Conservation (phyloP, 2,888 invertebrate species). For the Sabatieria punctata region DNA sequence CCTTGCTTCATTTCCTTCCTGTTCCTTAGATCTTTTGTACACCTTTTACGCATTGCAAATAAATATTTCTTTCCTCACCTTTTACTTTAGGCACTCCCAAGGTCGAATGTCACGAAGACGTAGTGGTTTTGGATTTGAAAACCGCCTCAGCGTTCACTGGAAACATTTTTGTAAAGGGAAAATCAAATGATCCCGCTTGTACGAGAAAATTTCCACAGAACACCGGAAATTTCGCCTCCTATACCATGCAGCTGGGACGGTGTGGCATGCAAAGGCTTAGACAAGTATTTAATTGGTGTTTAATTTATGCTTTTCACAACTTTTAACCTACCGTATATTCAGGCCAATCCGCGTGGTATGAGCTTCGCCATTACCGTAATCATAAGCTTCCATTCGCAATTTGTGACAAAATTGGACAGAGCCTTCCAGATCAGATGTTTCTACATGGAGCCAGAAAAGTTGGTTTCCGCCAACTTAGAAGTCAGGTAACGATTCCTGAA, state of each 20-base stretch:
- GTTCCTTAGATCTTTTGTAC: no score
- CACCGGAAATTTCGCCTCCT: conserved; percentile 22
- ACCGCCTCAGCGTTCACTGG: conserved; percentile 25
- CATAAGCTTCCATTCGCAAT: conserved; percentile 26
- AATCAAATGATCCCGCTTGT: conserved; percentile 26
- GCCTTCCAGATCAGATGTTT: conserved; percentile 28
- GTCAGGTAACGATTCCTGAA: conserved; percentile 19
- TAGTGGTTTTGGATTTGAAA: conserved; percentile 24
- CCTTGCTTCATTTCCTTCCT: no score
- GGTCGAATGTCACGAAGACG: conserved; percentile 27
- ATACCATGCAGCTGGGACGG: conserved; percentile 25
- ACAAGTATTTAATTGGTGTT: conserved; percentile 15
- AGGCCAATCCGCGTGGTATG: conserved; percentile 28
- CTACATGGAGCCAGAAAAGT: conserved; percentile 29
- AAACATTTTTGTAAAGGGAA: conserved; percentile 28
- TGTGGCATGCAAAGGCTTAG: conserved; percentile 29
- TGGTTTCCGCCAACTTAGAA: conserved; percentile 24
- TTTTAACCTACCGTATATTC: conserved; percentile 1
- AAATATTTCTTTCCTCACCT: no score
- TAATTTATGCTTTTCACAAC: not conserved
- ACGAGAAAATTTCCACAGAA: not conserved
- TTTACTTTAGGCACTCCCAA: conserved; percentile 25
- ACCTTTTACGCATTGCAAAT: no score
- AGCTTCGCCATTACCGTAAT: conserved; percentile 28
- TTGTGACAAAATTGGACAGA: conserved; percentile 28